These are phyloP conservation scores for Drosophila melanogaster DNA, from an alignment of 1,140 invertebrate genomes.

Conservation along the genomic window DNA sequence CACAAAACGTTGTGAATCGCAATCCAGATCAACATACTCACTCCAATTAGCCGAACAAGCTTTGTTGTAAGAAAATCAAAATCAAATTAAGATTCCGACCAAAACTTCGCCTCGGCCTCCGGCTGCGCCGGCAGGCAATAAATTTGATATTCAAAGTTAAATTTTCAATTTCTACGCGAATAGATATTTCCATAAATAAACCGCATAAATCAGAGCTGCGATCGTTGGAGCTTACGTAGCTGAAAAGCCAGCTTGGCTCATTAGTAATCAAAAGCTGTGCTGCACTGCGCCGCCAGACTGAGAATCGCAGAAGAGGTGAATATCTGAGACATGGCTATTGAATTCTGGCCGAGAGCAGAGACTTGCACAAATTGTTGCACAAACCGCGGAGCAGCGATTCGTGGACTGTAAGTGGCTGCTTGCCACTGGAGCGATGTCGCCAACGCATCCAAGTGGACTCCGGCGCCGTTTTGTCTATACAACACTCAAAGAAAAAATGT, in stretches of 20 bases:
- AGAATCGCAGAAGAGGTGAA: background rate
- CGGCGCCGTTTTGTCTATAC: conserved; percentile 12
- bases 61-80: conserved; percentile 33
- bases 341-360: conserved; percentile 56
- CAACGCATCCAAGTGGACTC: conserved; percentile 49
- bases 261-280: conserved; percentile 81
- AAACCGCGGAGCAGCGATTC: conserved; percentile 33
- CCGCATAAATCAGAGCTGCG: conserved; percentile 75
- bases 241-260: conserved; percentile 54
- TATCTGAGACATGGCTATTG: conserved; percentile 36
- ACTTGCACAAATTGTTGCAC: conserved; percentile 74
- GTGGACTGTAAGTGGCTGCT: conserved; percentile 56
- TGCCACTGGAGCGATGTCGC: conserved; percentile 69
- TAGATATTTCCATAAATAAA: conserved; percentile 82
- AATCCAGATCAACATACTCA: background rate
- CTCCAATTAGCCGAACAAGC: conserved; percentile 5
- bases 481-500: conserved; percentile 6
- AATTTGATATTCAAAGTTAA: conserved; percentile 77
- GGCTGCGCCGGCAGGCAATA: conserved; percentile 29
- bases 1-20: too few species aligned
- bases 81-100: conserved; percentile 58
- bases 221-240: conserved; percentile 39
- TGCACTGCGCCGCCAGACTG: conserved; percentile 12
- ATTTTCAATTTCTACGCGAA: conserved; percentile 78
- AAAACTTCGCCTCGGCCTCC: conserved; percentile 15